Evolutionary conservation across 2,113 vertebrate species (phyloP).

Genomic region (Dipodomys spectabilis): DNA sequence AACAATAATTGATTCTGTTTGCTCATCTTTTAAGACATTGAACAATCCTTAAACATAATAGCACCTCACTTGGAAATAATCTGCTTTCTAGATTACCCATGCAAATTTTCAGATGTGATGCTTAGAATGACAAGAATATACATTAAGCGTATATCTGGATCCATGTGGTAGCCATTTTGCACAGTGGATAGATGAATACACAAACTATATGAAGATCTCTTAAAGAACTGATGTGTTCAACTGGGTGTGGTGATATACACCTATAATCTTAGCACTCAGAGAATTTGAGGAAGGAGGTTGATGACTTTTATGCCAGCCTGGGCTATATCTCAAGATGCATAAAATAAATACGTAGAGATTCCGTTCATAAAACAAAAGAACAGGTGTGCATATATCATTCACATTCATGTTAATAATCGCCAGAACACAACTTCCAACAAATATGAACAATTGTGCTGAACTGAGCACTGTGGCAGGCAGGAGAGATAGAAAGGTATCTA

Average conservation of each 20-base stretch:
- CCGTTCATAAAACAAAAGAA: constrained; percentile 13
- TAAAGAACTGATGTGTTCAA: too few relatives aligned
- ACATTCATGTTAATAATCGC: constrained; percentile 23
- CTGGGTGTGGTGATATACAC: too few relatives aligned
- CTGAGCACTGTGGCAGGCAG: not conserved
- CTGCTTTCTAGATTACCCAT: not conserved
- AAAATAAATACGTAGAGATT: not conserved
- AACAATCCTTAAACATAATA: not conserved
- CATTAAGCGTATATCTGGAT: not conserved
- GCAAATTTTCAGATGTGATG: constrained; percentile 10
- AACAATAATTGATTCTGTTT: not conserved
- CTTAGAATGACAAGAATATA: not conserved
- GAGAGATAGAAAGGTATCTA: not conserved
- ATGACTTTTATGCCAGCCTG: too few relatives aligned
- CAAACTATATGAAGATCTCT: too few relatives aligned
- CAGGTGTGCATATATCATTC: not conserved
- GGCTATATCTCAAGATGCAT: too few relatives aligned
- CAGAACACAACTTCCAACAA: not conserved
- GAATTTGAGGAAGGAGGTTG: too few relatives aligned
- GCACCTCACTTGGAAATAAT: not conserved
- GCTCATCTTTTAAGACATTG: not conserved
- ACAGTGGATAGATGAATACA: not conserved
- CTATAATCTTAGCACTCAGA: too few relatives aligned
- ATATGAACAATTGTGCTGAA: not conserved
- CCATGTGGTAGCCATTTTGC: not conserved